Percentiles rank a stretch among this genome's conserved stretches.
phyloP scores from a whole-genome alignment of 1,140 invertebrate genomes.

The Ceratosolen fusciceps region DNA sequence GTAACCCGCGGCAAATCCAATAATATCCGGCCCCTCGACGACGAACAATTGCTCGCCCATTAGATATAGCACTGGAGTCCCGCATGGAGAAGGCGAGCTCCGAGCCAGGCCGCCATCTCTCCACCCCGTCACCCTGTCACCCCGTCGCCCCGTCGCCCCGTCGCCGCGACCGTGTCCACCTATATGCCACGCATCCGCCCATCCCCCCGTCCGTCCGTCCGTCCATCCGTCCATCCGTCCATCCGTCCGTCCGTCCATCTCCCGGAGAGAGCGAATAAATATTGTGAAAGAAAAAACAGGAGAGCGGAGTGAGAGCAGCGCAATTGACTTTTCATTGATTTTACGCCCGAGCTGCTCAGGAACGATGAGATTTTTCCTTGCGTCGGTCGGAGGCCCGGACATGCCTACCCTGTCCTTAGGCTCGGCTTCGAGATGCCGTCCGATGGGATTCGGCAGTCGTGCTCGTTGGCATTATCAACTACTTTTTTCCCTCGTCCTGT shows the following conservation, averaged over 20 bases:
- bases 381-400: conserved; percentile 1
- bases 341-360: conserved; percentile 39
- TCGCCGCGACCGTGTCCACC: too few species aligned
- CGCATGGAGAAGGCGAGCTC: neutral
- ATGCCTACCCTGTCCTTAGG: conserved; percentile 1
- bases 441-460: conserved; percentile 5
- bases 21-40: conserved; percentile 54
- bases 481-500: neutral
- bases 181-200: too few species aligned
- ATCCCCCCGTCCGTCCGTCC: too few species aligned
- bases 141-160: neutral
- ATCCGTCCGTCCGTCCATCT: neutral
- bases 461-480: neutral
- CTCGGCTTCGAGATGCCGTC: neutral
- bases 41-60: conserved; percentile 59
- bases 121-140: neutral
- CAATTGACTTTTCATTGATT: conserved; percentile 49
- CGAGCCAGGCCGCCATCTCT: neutral
- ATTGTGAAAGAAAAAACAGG: conserved; percentile 54
- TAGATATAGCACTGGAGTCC: conserved; percentile 31
- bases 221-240: too few species aligned
- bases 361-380: conserved; percentile 40
- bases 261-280: conserved; percentile 56
- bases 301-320: conserved; percentile 6
- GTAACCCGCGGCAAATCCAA: conserved; percentile 63